A percentile compares a stretch with the other conserved stretches of the same genome.
phyloP scores from a whole-genome alignment of 2,797 vertebrate species.

The Falco biarmicus region DNA sequence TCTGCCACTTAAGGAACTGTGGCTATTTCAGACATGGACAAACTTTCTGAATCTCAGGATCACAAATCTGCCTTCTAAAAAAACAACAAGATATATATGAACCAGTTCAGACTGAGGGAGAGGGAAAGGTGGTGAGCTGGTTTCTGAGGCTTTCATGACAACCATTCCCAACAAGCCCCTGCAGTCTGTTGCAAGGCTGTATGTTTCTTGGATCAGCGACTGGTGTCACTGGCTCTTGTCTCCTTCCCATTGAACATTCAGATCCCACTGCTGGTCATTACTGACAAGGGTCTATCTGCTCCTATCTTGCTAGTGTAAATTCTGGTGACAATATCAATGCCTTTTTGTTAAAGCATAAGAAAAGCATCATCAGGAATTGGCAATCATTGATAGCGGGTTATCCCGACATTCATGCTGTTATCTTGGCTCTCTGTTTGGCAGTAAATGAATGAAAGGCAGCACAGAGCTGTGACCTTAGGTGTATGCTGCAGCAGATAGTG shows the following conservation, averaged over 20 bases:
- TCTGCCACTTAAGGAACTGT: neutral
- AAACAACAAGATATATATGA: neutral
- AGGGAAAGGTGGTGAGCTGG: neutral
- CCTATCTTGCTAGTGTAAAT: neutral
- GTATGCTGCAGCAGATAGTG: neutral
- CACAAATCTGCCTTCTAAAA: neutral
- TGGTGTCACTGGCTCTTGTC: neutral
- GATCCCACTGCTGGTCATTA: neutral
- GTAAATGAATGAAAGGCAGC: neutral
- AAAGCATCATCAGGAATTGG: neutral
- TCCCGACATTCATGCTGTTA: neutral
- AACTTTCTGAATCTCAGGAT: neutral
- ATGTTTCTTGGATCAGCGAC: neutral
- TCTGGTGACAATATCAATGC: neutral
- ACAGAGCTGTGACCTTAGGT: neutral
- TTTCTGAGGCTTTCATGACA: neutral
- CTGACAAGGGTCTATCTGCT: neutral
- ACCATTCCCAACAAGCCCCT: fast-evolving
- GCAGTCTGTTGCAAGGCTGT: neutral
- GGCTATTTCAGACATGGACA: neutral
- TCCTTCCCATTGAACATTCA: neutral
- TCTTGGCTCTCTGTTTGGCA: neutral
- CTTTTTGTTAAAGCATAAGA: neutral
- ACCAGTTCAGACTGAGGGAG: neutral
- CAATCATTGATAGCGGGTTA: neutral